Percentiles rank a stretch among this genome's conserved stretches.
Evolutionary conservation across 2,888 invertebrate genomes (phyloP).

Genomic region (Megalurothrips usitatus): DNA sequence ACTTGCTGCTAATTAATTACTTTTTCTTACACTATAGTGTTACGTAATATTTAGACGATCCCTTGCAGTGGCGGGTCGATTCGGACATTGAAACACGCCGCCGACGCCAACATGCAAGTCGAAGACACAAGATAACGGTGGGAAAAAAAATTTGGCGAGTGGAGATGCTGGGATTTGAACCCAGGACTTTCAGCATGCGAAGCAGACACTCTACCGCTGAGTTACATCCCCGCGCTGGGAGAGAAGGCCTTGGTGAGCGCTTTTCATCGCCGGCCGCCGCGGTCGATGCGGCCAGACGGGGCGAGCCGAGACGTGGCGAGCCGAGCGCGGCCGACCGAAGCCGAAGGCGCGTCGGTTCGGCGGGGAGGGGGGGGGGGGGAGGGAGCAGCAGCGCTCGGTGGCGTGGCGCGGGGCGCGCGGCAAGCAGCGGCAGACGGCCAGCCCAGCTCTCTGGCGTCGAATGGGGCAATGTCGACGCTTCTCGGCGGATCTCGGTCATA

Average conservation of each 20-base stretch:
- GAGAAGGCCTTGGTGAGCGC: background rate
- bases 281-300: background rate
- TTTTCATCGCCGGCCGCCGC: background rate
- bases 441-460: no score
- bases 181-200: conserved; percentile 25
- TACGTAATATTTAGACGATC: no score
- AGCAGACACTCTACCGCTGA: conserved; percentile 25
- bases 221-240: conserved; percentile 2
- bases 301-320: background rate
- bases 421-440: background rate
- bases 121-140: no score
- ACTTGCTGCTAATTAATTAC: no score
- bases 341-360: conserved; percentile 3
- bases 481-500: no score
- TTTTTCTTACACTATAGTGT: no score
- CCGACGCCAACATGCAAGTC: no score
- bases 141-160: background rate
- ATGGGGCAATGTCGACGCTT: no score
- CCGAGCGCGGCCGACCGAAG: background rate
- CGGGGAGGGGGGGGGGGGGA: background rate
- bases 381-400: background rate
- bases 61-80: no score
- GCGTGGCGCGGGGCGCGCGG: background rate
- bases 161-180: conserved; percentile 26
- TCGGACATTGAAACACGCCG: no score